Percentiles rank a stretch among this genome's conserved stretches.
Conservation (phyloP, 2,888 invertebrate genomes). For the Pachydiplax longipennis region DNA sequence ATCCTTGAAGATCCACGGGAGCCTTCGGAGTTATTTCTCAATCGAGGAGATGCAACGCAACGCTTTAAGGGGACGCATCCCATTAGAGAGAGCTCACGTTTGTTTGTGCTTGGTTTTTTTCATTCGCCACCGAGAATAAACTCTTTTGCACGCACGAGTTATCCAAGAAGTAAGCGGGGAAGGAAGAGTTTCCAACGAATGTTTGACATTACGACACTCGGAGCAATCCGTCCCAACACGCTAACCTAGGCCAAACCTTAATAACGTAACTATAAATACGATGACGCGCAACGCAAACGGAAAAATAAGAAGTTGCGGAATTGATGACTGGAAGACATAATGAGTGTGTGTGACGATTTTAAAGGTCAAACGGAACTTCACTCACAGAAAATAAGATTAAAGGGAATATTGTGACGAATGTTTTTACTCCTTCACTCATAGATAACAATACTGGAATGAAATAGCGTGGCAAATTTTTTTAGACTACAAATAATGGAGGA, state of each 20-base stretch:
- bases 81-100: background rate
- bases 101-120: background rate
- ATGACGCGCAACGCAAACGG: too few relatives aligned
- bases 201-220: background rate
- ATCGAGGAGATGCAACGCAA: background rate
- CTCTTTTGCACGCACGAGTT: background rate
- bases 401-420: too few relatives aligned
- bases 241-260: background rate
- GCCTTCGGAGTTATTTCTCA: background rate
- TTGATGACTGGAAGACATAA: too few relatives aligned
- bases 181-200: background rate
- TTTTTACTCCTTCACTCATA: too few relatives aligned
- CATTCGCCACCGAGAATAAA: background rate
- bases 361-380: too few relatives aligned
- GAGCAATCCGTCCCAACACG: background rate
- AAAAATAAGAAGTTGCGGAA: too few relatives aligned
- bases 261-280: too few relatives aligned
- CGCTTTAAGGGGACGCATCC: background rate
- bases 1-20: background rate
- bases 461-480: too few relatives aligned
- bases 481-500: too few relatives aligned
- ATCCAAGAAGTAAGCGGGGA: background rate
- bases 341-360: too few relatives aligned
- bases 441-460: too few relatives aligned
- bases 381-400: too few relatives aligned